phyloP scores from a whole-genome alignment of 2,797 vertebrate genomes.

The Erethizon dorsatum region DNA sequence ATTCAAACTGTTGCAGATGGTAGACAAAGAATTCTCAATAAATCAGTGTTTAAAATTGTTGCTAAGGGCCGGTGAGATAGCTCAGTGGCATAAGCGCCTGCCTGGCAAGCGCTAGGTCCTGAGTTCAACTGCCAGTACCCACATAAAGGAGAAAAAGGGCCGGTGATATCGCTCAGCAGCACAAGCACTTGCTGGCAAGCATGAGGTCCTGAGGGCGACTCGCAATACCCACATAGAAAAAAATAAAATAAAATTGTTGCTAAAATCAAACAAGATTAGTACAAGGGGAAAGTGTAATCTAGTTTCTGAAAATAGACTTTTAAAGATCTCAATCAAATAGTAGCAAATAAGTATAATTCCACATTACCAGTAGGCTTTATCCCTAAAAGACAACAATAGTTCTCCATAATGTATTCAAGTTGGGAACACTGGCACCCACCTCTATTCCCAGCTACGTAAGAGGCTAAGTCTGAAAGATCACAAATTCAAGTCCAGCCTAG shows the following conservation, averaged over 20 bases:
- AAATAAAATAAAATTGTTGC: background rate
- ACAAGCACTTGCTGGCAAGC: too few species aligned
- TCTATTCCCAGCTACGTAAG: background rate
- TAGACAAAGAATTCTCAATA: slow-evolving; percentile 25
- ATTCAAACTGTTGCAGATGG: background rate
- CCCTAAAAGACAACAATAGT: background rate
- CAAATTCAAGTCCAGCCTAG: background rate
- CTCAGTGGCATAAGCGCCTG: too few species aligned
- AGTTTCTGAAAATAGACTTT: slow-evolving; percentile 29
- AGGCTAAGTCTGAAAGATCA: background rate
- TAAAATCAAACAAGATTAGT: slow-evolving; percentile 44
- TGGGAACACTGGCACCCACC: background rate
- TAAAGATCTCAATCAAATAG: slow-evolving; percentile 18
- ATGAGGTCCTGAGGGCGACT: too few species aligned
- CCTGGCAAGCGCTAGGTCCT: too few species aligned
- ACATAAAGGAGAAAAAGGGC: too few species aligned
- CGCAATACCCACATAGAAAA: too few species aligned
- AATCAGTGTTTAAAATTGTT: background rate
- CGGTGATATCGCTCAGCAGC: too few species aligned
- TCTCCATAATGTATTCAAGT: background rate
- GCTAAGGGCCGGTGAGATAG: background rate
- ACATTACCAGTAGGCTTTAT: slow-evolving; percentile 17
- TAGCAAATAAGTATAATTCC: slow-evolving; percentile 15
- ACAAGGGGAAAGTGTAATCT: background rate
- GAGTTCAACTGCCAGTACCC: too few species aligned